Conservation (phyloP, 2,888 invertebrate species). For the Myopa tessellatipennis region DNA sequence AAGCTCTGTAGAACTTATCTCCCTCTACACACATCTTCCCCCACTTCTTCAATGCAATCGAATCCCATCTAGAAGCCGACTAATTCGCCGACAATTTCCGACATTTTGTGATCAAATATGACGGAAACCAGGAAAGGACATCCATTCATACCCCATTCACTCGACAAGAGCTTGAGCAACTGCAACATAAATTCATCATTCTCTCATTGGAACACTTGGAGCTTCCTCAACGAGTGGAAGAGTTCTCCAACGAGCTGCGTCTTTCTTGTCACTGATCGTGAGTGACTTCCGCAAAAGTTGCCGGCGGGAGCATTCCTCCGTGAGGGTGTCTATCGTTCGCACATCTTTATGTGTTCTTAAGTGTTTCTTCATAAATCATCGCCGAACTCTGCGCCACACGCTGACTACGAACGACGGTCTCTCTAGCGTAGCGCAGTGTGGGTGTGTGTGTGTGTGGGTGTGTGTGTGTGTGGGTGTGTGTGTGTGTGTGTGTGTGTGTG, state of each 20-base stretch:
- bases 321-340: not conserved
- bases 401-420: not conserved
- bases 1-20: too few species aligned
- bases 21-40: too few species aligned
- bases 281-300: not conserved
- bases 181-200: constrained; percentile 28
- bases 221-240: not conserved
- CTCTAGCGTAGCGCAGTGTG: not conserved
- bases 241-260: not conserved
- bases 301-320: not conserved
- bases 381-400: not conserved
- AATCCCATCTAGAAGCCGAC: too few species aligned
- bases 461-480: not conserved
- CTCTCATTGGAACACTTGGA: not conserved
- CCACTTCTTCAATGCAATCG: too few species aligned
- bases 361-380: constrained; percentile 38
- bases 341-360: constrained; percentile 18
- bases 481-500: not conserved
- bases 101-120: too few species aligned
- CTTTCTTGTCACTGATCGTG: not conserved
- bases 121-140: not conserved
- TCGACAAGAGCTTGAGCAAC: not conserved
- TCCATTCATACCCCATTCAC: not conserved
- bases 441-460: not conserved
- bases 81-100: too few species aligned